Conservation (phyloP, 2,888 invertebrate genomes). For the Anagyrus pseudococci region DNA sequence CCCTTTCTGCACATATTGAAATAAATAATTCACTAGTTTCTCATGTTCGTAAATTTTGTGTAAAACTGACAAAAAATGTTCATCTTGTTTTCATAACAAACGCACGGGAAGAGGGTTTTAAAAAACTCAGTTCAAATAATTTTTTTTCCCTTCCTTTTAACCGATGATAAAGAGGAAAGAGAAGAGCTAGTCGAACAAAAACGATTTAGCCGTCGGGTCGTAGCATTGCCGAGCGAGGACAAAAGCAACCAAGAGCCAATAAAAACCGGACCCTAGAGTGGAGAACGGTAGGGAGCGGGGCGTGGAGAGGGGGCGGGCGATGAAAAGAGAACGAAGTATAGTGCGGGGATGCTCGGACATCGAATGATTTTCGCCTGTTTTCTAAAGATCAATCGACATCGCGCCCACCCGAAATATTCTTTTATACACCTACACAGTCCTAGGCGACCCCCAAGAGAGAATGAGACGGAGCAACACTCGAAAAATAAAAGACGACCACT, state of each 20-base stretch:
- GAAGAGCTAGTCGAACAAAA: neutral
- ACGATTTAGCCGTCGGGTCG: neutral
- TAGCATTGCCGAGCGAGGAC: neutral
- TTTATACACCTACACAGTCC: neutral
- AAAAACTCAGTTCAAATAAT: too few relatives aligned
- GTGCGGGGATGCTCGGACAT: neutral
- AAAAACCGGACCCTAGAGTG: slow-evolving; percentile 5
- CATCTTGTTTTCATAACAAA: too few relatives aligned
- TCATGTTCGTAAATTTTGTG: too few relatives aligned
- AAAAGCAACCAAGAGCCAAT: neutral
- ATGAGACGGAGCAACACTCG: too few relatives aligned
- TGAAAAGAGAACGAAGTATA: too few relatives aligned
- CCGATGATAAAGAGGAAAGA: too few relatives aligned
- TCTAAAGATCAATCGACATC: slow-evolving; percentile 27
- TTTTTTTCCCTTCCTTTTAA: neutral
- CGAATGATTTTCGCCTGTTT: slow-evolving; percentile 30
- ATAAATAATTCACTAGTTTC: too few relatives aligned
- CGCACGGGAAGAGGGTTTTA: too few relatives aligned
- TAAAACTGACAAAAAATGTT: too few relatives aligned
- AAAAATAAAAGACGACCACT: too few relatives aligned
- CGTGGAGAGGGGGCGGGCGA: neutral
- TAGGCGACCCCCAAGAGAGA: neutral
- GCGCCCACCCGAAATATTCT: slow-evolving; percentile 5
- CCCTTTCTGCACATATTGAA: too few relatives aligned
- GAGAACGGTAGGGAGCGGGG: too few relatives aligned